Conservation (phyloP, 2,797 vertebrate genomes). For the Synanceia verrucosa region DNA sequence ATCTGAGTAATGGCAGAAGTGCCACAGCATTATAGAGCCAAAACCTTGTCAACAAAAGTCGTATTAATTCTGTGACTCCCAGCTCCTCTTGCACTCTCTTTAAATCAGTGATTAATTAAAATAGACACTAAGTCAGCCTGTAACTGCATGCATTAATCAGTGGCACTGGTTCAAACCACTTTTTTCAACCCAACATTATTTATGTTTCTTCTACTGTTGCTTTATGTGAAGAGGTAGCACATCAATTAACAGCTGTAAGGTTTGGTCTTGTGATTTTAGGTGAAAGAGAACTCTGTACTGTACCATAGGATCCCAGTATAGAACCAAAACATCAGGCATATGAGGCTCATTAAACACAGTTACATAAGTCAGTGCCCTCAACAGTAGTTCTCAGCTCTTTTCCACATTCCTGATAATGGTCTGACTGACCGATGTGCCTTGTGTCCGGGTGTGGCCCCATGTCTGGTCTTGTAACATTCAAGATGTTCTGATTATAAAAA, state of each 20-base stretch:
- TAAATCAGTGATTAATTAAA: conserved; percentile 7
- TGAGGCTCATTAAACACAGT: conserved; percentile 72
- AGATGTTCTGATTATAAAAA: conserved; percentile 56
- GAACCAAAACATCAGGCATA: conserved; percentile 61
- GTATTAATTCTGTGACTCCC: conserved; percentile 11
- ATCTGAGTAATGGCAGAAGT: conserved; percentile 46
- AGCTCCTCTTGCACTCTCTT: neutral
- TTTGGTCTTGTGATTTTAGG: conserved; percentile 65
- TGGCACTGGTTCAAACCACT: neutral
- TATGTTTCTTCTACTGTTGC: neutral
- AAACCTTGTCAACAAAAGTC: conserved; percentile 22
- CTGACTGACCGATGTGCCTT: conserved; percentile 35
- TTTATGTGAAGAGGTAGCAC: conserved; percentile 8
- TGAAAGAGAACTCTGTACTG: conserved; percentile 61
- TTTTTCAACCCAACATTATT: neutral
- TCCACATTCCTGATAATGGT: conserved; percentile 42
- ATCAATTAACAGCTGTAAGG: conserved; percentile 11
- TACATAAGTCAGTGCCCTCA: conserved; percentile 55
- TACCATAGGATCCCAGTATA: conserved; percentile 48
- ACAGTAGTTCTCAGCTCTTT: conserved; percentile 43
- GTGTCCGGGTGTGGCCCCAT: conserved; percentile 39
- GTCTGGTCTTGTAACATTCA: conserved; percentile 35
- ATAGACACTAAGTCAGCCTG: neutral
- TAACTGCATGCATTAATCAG: neutral
- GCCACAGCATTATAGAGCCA: conserved; percentile 15